A percentile compares a stretch with the other conserved stretches of the same genome.
Evolutionary conservation across 35 echinoderm and acorn worm species (phyloP).

Genomic region (Anneissia japonica): DNA sequence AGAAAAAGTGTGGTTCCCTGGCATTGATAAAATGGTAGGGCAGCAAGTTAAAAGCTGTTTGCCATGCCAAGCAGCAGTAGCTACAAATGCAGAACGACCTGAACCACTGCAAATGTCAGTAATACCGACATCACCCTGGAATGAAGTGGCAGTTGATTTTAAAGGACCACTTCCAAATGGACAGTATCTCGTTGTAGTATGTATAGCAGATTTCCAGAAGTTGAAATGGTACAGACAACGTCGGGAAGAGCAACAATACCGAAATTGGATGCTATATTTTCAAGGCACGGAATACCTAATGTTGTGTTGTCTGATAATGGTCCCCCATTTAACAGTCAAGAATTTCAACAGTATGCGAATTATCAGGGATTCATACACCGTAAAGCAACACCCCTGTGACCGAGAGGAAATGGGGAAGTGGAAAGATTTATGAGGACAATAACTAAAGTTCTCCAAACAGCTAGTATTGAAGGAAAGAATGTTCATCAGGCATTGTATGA

Average conservation of each 20-base stretch:
- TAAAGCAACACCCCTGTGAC: constrained; percentile 36
- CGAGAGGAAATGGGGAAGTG: constrained; percentile 41
- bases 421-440: constrained; percentile 45
- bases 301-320: constrained; percentile 58
- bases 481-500: constrained; percentile 36
- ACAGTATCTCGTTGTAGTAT: constrained; percentile 19
- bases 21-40: constrained; percentile 35
- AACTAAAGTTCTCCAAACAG: constrained; percentile 29
- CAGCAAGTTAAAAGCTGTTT: constrained; percentile 46
- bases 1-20: constrained; percentile 64
- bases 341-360: constrained; percentile 42
- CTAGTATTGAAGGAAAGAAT: constrained; percentile 30
- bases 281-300: constrained; percentile 48
- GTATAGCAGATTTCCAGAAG: constrained; percentile 53
- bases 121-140: too few relatives aligned
- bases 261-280: constrained; percentile 49
- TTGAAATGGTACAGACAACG: constrained; percentile 40
- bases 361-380: constrained; percentile 35
- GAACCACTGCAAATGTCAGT: constrained; percentile 46
- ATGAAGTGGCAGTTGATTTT: too few relatives aligned
- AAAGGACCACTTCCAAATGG: background rate
- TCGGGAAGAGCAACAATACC: constrained; percentile 34
- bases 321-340: constrained; percentile 50
- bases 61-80: constrained; percentile 58
- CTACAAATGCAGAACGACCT: constrained; percentile 20